Evolutionary conservation across 2,113 vertebrate species (phyloP).

Genomic region (Hippocampus zosterae): DNA sequence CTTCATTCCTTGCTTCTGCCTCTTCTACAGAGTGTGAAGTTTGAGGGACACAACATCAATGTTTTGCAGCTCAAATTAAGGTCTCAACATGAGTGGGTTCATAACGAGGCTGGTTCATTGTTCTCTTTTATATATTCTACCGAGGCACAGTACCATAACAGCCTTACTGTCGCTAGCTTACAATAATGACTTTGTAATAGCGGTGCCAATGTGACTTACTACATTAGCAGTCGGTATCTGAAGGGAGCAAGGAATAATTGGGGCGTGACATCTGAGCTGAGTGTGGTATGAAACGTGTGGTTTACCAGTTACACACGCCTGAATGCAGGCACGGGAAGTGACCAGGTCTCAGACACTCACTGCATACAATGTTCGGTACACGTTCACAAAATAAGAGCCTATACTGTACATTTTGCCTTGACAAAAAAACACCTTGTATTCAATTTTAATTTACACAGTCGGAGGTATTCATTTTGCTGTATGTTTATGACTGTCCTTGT

Average conservation of each 20-base stretch:
- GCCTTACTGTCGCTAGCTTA: not conserved
- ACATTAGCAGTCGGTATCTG: not conserved
- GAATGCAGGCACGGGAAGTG: not conserved
- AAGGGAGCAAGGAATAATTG: not conserved
- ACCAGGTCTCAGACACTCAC: not conserved
- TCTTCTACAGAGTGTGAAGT: slow-evolving; percentile 21
- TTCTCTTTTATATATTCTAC: not conserved
- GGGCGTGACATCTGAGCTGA: not conserved
- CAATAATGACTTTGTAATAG: slow-evolving; percentile 15
- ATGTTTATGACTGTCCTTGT: not conserved
- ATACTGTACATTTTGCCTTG: too few species aligned
- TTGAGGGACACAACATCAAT: not conserved
- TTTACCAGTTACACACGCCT: not conserved
- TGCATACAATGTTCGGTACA: not conserved
- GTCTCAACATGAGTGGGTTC: slow-evolving; percentile 1
- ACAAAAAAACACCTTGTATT: too few species aligned
- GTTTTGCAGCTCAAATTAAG: not conserved
- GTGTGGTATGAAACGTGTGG: not conserved
- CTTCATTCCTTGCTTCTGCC: slow-evolving; percentile 29
- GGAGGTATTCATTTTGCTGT: too few species aligned
- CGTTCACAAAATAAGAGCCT: not conserved
- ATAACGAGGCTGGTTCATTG: slow-evolving; percentile 23
- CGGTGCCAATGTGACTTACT: slow-evolving; percentile 11
- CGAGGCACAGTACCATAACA: not conserved
- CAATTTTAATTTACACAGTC: too few species aligned